Conservation (phyloP, 2,113 vertebrate species). For the Tichodroma muraria region DNA sequence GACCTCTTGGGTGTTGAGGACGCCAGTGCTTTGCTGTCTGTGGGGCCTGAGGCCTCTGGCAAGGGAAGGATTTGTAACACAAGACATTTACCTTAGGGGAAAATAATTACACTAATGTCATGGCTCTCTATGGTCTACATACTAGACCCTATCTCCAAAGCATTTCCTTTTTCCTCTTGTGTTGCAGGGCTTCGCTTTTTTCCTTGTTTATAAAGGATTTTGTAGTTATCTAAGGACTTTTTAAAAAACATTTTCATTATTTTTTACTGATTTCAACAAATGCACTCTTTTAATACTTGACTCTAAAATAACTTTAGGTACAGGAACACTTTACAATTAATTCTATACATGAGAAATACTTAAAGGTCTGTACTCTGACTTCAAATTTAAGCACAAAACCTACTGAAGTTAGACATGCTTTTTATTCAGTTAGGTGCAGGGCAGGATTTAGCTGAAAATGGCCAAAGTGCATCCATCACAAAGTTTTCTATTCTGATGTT, state of each 20-base stretch:
- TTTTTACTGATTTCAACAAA: background rate
- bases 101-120: slow-evolving; percentile 53
- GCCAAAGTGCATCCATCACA: background rate
- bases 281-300: background rate
- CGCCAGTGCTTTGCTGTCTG: slow-evolving; percentile 13
- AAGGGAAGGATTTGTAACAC: slow-evolving; percentile 44
- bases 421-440: background rate
- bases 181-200: background rate
- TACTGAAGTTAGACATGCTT: background rate
- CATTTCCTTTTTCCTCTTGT: slow-evolving; percentile 39
- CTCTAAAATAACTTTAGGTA: background rate
- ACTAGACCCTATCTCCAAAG: slow-evolving; percentile 28
- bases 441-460: background rate
- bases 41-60: slow-evolving; percentile 43
- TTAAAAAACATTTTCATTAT: background rate
- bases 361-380: background rate
- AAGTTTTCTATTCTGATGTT: background rate
- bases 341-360: background rate
- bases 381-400: background rate
- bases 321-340: background rate
- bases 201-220: background rate
- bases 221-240: background rate
- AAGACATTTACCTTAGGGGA: slow-evolving; percentile 41
- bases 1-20: background rate
- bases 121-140: background rate